Evolutionary conservation across 2,888 invertebrate genomes (phyloP).

Genomic region (Aleiodes alternator): DNA sequence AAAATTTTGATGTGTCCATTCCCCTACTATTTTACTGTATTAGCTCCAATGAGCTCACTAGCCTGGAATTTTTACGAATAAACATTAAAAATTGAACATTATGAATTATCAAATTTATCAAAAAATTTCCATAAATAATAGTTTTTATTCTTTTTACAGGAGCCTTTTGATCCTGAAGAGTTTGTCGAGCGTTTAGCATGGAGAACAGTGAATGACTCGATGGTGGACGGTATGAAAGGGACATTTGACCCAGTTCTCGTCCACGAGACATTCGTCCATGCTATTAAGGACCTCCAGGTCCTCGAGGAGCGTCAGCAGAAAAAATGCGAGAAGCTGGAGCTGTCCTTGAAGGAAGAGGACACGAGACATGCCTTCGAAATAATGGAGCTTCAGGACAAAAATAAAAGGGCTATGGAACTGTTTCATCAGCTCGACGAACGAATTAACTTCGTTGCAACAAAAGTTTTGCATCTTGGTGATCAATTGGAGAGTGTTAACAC

Average conservation of each 20-base stretch:
- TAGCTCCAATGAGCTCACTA: no score
- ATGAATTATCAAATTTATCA: no score
- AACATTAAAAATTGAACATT: no score
- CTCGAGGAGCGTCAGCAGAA: conserved; percentile 90
- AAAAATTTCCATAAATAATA: no score
- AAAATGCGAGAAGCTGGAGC: conserved; percentile 90
- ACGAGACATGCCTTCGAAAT: conserved; percentile 88
- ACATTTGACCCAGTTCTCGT: conserved; percentile 91
- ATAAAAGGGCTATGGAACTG: conserved; percentile 90
- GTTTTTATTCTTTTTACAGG: no score
- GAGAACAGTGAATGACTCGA: conserved; percentile 87
- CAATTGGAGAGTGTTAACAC: conserved; percentile 97
- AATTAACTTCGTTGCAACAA: conserved; percentile 97
- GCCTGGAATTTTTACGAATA: no score
- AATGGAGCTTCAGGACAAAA: conserved; percentile 88
- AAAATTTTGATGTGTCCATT: no score
- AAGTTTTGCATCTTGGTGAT: conserved; percentile 98
- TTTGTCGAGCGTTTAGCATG: conserved; percentile 98
- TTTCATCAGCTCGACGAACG: conserved; percentile 96
- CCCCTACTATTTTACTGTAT: no score
- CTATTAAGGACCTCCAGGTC: conserved; percentile 88
- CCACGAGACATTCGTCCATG: conserved; percentile 94
- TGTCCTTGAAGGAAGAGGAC: conserved; percentile 90
- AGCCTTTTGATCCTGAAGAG: conserved; percentile 97
- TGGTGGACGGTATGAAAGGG: conserved; percentile 82